Conservation (phyloP, 1,140 invertebrate genomes). For the Ceratina australensis region DNA sequence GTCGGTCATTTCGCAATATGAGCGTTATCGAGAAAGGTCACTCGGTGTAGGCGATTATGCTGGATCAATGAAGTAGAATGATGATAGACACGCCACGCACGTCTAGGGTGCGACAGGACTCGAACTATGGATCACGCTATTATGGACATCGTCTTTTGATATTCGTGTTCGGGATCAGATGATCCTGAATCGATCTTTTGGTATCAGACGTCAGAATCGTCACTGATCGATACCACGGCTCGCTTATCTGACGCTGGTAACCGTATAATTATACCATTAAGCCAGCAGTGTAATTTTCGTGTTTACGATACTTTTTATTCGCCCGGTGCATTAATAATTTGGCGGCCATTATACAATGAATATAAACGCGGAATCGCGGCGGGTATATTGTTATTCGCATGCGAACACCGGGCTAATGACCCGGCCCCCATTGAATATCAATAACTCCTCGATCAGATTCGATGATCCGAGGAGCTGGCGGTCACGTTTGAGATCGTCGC, state of each 20-base stretch:
- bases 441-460: slow-evolving; percentile 26
- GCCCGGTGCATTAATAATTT: slow-evolving; percentile 41
- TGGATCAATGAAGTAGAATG: not conserved
- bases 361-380: slow-evolving; percentile 29
- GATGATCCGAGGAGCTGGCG: not conserved
- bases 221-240: slow-evolving; percentile 3
- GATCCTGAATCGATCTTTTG: not conserved
- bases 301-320: slow-evolving; percentile 35
- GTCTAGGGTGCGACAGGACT: slow-evolving; percentile 2
- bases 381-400: slow-evolving; percentile 37
- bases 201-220: slow-evolving; percentile 24
- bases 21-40: slow-evolving; percentile 7
- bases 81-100: slow-evolving; percentile 16
- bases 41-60: not conserved
- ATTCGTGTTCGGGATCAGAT: too few relatives aligned
- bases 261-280: slow-evolving; percentile 44
- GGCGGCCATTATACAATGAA: slow-evolving; percentile 43
- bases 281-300: slow-evolving; percentile 34
- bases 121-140: slow-evolving; percentile 2
- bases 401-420: slow-evolving; percentile 33
- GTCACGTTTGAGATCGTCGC: not conserved
- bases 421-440: slow-evolving; percentile 27
- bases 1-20: not conserved
- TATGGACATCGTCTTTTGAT: not conserved
- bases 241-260: slow-evolving; percentile 13